Evolutionary conservation across 2,797 vertebrate genomes (phyloP).

Genomic region (Anolis apletophallus): DNA sequence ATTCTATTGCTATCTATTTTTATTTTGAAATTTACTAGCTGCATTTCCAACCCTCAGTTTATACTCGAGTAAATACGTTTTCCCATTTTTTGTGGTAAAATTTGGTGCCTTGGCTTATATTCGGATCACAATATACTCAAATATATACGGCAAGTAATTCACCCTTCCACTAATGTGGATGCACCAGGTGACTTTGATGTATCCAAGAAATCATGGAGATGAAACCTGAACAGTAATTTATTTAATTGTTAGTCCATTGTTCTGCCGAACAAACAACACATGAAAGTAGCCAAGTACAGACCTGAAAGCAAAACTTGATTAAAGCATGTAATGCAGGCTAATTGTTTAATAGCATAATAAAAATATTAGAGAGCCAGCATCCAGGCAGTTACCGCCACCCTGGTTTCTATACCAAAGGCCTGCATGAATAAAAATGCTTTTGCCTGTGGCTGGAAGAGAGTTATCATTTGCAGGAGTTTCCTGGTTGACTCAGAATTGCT

Average conservation of each 20-base stretch:
- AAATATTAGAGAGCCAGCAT: neutral
- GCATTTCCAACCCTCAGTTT: no score
- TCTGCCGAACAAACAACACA: neutral
- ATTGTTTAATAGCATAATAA: neutral
- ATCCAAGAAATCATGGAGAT: neutral
- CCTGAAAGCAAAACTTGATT: neutral
- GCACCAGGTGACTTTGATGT: no score
- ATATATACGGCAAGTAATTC: no score
- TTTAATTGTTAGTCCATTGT: no score
- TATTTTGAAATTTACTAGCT: no score
- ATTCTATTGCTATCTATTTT: no score
- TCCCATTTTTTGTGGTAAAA: no score
- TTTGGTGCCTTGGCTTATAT: no score
- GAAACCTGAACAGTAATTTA: neutral
- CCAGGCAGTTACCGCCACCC: neutral
- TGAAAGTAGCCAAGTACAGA: neutral
- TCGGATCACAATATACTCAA: no score
- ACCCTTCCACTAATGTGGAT: no score
- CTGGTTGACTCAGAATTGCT: slow-evolving; percentile 5
- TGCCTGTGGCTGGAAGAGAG: neutral
- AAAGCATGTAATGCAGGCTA: neutral
- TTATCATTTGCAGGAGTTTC: neutral
- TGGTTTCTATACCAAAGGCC: neutral
- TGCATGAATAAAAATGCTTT: neutral
- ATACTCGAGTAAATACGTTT: no score